Conservation (phyloP, 2,113 vertebrate genomes). For the Dasyornis broadbenti region DNA sequence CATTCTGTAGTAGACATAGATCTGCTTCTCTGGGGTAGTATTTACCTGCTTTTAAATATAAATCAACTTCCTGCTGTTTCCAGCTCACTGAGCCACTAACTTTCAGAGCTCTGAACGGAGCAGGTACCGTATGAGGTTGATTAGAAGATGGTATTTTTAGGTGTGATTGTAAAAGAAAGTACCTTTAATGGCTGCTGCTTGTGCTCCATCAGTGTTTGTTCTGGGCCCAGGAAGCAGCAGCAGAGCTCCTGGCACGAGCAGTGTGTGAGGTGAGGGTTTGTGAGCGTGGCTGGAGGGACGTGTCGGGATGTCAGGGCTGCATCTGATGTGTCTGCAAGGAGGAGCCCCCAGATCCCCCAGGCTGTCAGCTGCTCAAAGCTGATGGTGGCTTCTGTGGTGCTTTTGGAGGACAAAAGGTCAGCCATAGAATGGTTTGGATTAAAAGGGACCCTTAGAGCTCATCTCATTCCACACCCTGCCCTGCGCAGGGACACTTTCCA, state of each 20-base stretch:
- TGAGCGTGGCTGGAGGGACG: fast-evolving
- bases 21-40: background rate
- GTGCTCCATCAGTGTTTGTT: background rate
- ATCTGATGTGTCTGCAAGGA: background rate
- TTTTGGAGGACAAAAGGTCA: background rate
- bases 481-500: background rate
- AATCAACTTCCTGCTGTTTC: background rate
- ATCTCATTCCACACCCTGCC: fast-evolving
- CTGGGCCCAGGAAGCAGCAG: background rate
- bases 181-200: background rate
- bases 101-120: background rate
- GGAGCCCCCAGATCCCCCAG: background rate
- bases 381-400: background rate
- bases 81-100: background rate
- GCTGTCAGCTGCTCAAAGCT: background rate
- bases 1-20: background rate
- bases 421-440: background rate
- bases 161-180: background rate
- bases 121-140: background rate
- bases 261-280: background rate
- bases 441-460: background rate
- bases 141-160: background rate
- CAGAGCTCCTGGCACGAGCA: background rate
- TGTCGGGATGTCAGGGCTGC: background rate
- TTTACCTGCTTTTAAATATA: background rate